Evolutionary conservation across 2,113 vertebrate species (phyloP), one percentile per base, ranked within the genome.

Genomic region (Zapornia atra): DNA sequence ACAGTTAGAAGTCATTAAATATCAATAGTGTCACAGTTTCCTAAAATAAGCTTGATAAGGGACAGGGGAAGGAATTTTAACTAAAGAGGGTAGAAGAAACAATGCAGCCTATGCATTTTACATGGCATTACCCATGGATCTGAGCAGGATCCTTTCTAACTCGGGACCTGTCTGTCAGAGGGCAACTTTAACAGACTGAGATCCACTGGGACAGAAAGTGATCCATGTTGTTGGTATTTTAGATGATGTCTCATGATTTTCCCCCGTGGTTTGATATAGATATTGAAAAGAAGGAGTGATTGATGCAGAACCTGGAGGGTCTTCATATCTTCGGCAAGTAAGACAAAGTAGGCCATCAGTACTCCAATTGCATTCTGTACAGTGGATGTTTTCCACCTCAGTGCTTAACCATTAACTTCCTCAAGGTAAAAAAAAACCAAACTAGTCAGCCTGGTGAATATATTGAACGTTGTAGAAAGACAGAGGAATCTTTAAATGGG

Each of bases 401-500:
- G 63, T 86, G 90, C 86, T 96, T 94, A 95, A 90, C 89, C 84
- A 96, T 96, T 91, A 96, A 85, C 87, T 93, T 91, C 51, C 90
- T 96, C 93, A 92, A 94, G 94, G 94, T 90, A 96, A 96, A 89
- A 94, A 63, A 21, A 20, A 20, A 10, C 11, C 92, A 95, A 93
- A 94, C 70, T 91, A 46, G 71, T 86, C 75, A 91, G 44, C 0
- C 0, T 24, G n/a, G 59, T 73, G 90, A 94, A 82, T 94, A 77
- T 88, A 93, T 61, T 66, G 71, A 90, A 80, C 4, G 3, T 24
- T 85, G 66, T 46, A 77, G 59, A 85, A 85, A 94, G 87, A 89
- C 56, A 95, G n/a, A 91, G 63, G 75, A 85, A 87, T 72, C 87
- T 96, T 88, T 94, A 69, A 61, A 77, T 51, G 64, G 66, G 24